Percentiles rank a stretch among this genome's conserved stretches.
Evolutionary conservation across 2,113 vertebrate genomes (phyloP).

Genomic region (Pedionomus torquatus): DNA sequence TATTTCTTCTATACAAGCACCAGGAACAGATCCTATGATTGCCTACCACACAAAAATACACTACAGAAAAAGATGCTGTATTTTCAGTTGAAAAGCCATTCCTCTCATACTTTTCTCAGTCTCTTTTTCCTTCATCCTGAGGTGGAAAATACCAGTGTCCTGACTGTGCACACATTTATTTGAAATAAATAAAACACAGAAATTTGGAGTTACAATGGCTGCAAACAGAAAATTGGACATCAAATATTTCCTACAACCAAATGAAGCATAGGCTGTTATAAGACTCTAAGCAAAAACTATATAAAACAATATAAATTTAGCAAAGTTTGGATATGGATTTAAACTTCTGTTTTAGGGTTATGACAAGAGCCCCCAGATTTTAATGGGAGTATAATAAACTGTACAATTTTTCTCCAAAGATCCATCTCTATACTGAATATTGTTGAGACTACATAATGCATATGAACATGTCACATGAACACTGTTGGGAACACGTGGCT

Average conservation of each 20-base stretch:
- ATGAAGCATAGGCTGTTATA: not conserved
- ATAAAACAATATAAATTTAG: not conserved
- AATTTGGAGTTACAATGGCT: not conserved
- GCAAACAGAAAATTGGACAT: not conserved
- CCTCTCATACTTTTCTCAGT: not conserved
- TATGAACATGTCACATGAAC: not conserved
- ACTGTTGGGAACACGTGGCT: not conserved
- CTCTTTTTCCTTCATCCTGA: not conserved
- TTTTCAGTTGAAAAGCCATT: not conserved
- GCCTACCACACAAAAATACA: not conserved
- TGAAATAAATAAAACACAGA: not conserved
- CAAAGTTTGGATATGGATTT: not conserved
- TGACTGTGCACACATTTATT: not conserved
- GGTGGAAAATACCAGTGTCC: not conserved
- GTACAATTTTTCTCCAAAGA: not conserved
- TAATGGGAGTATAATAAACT: not conserved
- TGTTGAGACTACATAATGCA: not conserved
- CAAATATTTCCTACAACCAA: not conserved
- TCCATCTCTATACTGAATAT: not conserved
- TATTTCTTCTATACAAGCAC: not conserved
- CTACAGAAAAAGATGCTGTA: not conserved
- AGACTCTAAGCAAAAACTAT: not conserved
- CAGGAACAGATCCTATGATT: not conserved
- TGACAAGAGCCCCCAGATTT: not conserved
- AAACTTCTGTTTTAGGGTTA: not conserved